A percentile compares a stretch with the other conserved stretches of the same genome.
Evolutionary conservation across 2,113 vertebrate species (phyloP).

Genomic region (Peromyscus californicus): DNA sequence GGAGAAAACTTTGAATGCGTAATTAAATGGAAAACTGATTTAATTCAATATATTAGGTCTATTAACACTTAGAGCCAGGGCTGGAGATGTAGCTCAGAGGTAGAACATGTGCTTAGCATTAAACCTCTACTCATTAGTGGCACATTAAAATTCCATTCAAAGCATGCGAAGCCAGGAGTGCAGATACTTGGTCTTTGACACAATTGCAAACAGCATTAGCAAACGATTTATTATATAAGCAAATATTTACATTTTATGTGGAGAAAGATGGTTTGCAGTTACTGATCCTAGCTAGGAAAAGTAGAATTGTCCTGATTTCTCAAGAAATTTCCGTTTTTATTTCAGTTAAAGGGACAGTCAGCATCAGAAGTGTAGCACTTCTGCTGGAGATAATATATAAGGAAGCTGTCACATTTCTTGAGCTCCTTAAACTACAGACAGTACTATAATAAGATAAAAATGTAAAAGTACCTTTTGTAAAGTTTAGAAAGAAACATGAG

Average conservation of each 20-base stretch:
- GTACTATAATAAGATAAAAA: neutral
- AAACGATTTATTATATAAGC: neutral
- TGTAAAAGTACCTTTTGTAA: neutral
- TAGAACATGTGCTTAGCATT: neutral
- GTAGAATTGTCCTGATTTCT: neutral
- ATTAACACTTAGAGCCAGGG: neutral
- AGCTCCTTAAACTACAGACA: neutral
- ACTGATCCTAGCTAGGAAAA: neutral
- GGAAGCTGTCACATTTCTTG: neutral
- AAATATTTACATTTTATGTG: slow-evolving; percentile 37
- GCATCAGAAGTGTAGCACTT: neutral
- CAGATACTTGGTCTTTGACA: neutral
- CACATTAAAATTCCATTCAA: neutral
- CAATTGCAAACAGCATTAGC: neutral
- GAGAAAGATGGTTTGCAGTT: slow-evolving; percentile 6
- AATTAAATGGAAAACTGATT: neutral
- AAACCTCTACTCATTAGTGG: neutral
- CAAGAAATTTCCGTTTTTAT: neutral
- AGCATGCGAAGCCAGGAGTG: neutral
- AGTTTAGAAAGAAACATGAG: neutral
- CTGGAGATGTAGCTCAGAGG: neutral
- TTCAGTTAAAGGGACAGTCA: neutral
- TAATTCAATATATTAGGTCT: neutral
- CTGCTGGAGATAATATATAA: neutral
- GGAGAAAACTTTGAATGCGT: neutral